Evolutionary conservation across 1,140 invertebrate genomes (phyloP).

Genomic region (Asobara japonica): DNA sequence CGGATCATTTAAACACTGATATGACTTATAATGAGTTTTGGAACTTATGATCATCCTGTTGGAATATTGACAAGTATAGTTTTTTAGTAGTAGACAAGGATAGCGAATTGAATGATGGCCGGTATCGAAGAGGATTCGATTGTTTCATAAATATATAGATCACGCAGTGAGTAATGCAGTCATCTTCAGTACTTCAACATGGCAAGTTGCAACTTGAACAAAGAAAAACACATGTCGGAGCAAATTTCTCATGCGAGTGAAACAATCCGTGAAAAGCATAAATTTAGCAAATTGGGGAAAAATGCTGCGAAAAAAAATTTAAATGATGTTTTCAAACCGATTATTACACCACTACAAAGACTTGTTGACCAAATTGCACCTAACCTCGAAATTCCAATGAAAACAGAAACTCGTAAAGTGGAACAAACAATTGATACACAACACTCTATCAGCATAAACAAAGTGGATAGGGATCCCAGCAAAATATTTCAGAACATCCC

Average conservation of each 20-base stretch:
- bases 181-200: background rate
- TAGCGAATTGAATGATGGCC: conserved; percentile 39
- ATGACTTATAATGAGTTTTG: conserved; percentile 38
- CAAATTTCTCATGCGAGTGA: background rate
- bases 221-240: background rate
- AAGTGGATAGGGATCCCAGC: too few species aligned
- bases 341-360: background rate
- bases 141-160: conserved; percentile 38
- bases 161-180: conserved; percentile 41
- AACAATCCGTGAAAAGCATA: background rate
- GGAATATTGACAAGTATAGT: conserved; percentile 42
- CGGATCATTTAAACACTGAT: conserved; percentile 33
- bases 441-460: too few species aligned
- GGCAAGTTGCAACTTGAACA: background rate
- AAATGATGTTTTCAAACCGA: background rate
- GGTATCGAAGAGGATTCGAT: conserved; percentile 47
- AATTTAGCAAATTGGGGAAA: background rate
- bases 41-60: conserved; percentile 36
- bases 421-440: background rate
- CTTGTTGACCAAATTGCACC: background rate
- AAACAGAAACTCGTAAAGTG: background rate
- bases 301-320: background rate
- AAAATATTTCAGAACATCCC: too few species aligned
- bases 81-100: conserved; percentile 51
- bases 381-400: background rate